Percentiles rank a stretch among this genome's conserved stretches.
phyloP scores from a whole-genome alignment of 1,140 invertebrate genomes.

The Drosophila azteca region DNA sequence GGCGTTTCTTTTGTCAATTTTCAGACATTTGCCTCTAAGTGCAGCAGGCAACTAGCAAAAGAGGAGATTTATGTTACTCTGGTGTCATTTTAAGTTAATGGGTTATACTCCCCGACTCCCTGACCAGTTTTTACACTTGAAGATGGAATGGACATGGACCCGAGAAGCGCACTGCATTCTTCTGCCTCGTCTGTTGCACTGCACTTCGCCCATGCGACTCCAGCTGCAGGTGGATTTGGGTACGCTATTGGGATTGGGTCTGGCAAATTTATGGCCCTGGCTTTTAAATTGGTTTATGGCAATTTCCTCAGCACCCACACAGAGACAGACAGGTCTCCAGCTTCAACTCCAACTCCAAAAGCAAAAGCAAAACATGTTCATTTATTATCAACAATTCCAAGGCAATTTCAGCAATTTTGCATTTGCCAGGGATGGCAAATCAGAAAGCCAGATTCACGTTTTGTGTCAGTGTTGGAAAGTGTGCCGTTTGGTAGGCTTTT shows the following conservation, averaged over 20 bases:
- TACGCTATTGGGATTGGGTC: conserved; percentile 1
- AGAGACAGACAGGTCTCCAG: conserved; percentile 3
- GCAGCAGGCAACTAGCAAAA: conserved; percentile 23
- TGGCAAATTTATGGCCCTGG: conserved; percentile 58
- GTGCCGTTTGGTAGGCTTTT: too few species aligned
- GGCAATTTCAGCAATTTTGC: not conserved
- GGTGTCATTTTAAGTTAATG: conserved; percentile 79
- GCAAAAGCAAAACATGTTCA: conserved; percentile 4
- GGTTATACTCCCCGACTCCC: conserved; percentile 55
- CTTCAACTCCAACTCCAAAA: not conserved
- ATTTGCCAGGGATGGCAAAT: too few species aligned
- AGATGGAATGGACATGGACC: not conserved
- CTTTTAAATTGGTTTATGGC: conserved; percentile 75
- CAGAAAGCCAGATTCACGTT: too few species aligned
- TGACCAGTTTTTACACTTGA: conserved; percentile 24
- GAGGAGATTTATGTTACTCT: conserved; percentile 70
- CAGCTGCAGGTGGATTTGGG: conserved; percentile 67
- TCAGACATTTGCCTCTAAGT: conserved; percentile 69
- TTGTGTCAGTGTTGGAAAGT: too few species aligned
- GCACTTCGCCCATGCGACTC: not conserved
- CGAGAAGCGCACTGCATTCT: not conserved
- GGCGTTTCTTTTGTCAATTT: conserved; percentile 66
- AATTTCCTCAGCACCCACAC: conserved; percentile 54
- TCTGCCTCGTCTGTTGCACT: not conserved
- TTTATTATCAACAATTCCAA: not conserved